Evolutionary conservation across 2,113 vertebrate genomes (phyloP).

Genomic region (Sinocyclocheilus anshuiensis): DNA sequence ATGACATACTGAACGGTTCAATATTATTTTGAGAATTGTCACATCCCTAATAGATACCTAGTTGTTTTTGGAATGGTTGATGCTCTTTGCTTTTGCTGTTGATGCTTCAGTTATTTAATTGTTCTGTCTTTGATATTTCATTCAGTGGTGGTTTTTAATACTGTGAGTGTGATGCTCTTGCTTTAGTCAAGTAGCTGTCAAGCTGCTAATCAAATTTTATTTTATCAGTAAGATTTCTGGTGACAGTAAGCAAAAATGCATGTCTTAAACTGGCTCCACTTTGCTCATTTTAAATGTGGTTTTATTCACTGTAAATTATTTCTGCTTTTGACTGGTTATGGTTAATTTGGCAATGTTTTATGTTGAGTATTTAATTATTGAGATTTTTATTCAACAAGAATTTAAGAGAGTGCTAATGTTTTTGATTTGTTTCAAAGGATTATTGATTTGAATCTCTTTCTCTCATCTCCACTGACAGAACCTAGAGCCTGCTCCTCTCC

Average conservation of each 20-base stretch:
- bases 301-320: not conserved
- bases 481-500: constrained; percentile 74
- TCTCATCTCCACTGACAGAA: constrained; percentile 63
- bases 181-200: not conserved
- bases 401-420: not conserved
- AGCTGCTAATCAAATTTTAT: not conserved
- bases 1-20: too few relatives aligned
- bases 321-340: not conserved
- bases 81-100: not conserved
- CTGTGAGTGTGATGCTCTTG: too few relatives aligned
- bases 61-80: not conserved
- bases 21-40: too few relatives aligned
- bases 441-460: constrained; percentile 2
- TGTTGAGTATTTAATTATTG: not conserved
- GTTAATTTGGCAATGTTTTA: not conserved
- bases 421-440: not conserved
- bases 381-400: not conserved
- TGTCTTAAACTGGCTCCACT: not conserved
- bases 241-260: not conserved
- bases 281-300: not conserved
- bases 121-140: not conserved
- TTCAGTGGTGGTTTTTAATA: not conserved
- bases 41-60: not conserved
- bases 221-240: not conserved
- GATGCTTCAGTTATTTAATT: not conserved